Conservation (phyloP, 2,797 vertebrate genomes). For the Lagocephalus sceleratus region DNA sequence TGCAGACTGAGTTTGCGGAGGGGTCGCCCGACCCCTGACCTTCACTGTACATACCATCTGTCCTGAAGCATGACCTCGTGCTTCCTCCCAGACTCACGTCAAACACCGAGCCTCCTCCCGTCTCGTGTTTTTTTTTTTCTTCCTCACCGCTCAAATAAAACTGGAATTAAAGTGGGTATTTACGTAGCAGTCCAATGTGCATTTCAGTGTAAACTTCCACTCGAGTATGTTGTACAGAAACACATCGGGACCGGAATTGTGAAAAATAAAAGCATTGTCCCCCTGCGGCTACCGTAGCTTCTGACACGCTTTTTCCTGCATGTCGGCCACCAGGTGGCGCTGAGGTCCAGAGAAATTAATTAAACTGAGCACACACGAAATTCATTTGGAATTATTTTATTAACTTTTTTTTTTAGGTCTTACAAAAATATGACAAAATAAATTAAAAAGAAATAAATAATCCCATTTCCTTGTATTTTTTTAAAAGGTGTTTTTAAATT, state of each 20-base stretch:
- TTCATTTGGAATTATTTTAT: constrained; percentile 82
- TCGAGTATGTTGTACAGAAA: too few species aligned
- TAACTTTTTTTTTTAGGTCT: constrained; percentile 90
- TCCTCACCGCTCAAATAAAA: constrained; percentile 71
- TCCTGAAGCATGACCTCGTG: constrained; percentile 36
- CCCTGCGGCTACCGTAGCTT: too few species aligned
- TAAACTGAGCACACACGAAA: constrained; percentile 19
- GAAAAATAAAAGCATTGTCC: too few species aligned
- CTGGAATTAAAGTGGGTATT: constrained; percentile 47
- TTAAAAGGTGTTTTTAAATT: constrained; percentile 67
- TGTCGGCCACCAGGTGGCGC: not conserved
- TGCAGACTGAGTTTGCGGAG: constrained; percentile 38
- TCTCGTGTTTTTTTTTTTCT: constrained; percentile 59
- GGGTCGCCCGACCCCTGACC: constrained; percentile 26
- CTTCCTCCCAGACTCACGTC: constrained; percentile 59
- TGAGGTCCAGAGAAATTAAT: not conserved
- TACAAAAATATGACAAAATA: constrained; percentile 99
- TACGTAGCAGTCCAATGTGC: constrained; percentile 12
- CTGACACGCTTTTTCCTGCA: too few species aligned
- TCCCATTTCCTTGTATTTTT: constrained; percentile 76
- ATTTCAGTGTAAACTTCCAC: not conserved
- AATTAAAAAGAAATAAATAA: constrained; percentile 98
- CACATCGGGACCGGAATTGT: too few species aligned
- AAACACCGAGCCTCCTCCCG: constrained; percentile 48
- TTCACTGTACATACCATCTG: constrained; percentile 43